A percentile compares a stretch with the other conserved stretches of the same genome.
Evolutionary conservation across 2,888 invertebrate species (phyloP).

Genomic region (Caprella mutica): DNA sequence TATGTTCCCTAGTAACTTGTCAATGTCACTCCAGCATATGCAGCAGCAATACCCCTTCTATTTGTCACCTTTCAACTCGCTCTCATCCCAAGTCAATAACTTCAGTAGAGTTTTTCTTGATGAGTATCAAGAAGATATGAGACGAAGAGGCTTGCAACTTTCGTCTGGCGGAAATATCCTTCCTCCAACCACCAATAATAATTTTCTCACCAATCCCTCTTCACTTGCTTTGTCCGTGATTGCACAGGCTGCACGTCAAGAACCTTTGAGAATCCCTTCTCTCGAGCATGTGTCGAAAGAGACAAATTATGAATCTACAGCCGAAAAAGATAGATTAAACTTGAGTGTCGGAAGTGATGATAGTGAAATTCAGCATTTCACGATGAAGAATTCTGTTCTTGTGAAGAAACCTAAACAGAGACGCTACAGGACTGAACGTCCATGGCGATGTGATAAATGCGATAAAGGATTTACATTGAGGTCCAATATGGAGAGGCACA

Average conservation of each 20-base stretch:
- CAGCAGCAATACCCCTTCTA: slow-evolving; percentile 23
- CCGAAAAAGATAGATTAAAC: slow-evolving; percentile 40
- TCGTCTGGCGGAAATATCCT: slow-evolving; percentile 55
- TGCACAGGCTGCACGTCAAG: slow-evolving; percentile 32
- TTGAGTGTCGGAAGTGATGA: slow-evolving; percentile 24
- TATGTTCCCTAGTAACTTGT: slow-evolving; percentile 18
- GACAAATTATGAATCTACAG: slow-evolving; percentile 42
- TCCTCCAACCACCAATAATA: slow-evolving; percentile 8
- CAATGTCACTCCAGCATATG: slow-evolving; percentile 11
- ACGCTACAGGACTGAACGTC: slow-evolving; percentile 76
- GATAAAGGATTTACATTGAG: slow-evolving; percentile 72
- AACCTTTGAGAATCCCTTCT: slow-evolving; percentile 35
- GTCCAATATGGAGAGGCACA: slow-evolving; percentile 90
- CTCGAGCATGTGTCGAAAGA: slow-evolving; percentile 30
- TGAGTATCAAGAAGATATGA: slow-evolving; percentile 28
- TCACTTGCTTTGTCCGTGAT: slow-evolving; percentile 27
- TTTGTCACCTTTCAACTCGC: slow-evolving; percentile 16
- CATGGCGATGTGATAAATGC: slow-evolving; percentile 82
- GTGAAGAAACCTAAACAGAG: slow-evolving; percentile 87
- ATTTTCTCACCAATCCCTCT: slow-evolving; percentile 12
- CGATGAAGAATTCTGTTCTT: slow-evolving; percentile 79
- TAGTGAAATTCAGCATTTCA: slow-evolving; percentile 31
- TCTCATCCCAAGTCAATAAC: slow-evolving; percentile 16
- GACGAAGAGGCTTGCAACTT: slow-evolving; percentile 50
- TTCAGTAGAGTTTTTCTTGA: slow-evolving; percentile 24